Evolutionary conservation across 2,888 invertebrate genomes (phyloP).

Genomic region (Orthonychiurus folsomi): DNA sequence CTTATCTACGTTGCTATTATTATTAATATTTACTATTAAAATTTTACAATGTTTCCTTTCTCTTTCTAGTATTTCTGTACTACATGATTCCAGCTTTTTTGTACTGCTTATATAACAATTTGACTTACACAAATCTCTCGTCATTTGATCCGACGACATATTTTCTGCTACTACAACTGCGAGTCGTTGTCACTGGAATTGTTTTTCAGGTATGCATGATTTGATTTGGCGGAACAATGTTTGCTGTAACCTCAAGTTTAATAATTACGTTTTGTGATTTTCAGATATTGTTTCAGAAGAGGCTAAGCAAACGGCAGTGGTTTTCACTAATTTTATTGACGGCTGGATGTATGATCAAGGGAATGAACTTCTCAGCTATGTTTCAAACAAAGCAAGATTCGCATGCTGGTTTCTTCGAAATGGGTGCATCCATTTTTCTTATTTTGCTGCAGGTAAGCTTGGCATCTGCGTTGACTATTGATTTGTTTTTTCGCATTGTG

Average conservation of each 20-base stretch:
- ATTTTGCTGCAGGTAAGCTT: slow-evolving; percentile 47
- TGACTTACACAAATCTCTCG: slow-evolving; percentile 81
- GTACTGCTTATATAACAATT: slow-evolving; percentile 90
- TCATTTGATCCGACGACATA: slow-evolving; percentile 92
- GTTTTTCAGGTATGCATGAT: slow-evolving; percentile 67
- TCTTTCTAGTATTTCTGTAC: slow-evolving; percentile 53
- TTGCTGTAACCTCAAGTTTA: slow-evolving; percentile 5
- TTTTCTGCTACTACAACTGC: slow-evolving; percentile 75
- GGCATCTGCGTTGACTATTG: not conserved
- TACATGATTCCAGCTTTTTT: slow-evolving; percentile 85
- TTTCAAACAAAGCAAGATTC: slow-evolving; percentile 16
- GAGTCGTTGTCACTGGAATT: slow-evolving; percentile 85
- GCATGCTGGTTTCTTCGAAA: not conserved
- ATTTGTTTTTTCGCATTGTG: not conserved
- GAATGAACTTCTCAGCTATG: slow-evolving; percentile 53
- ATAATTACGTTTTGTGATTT: slow-evolving; percentile 19
- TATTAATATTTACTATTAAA: slow-evolving; percentile 6
- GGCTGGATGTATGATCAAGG: slow-evolving; percentile 82
- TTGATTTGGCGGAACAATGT: not conserved
- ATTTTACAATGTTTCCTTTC: no score
- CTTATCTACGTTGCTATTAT: slow-evolving; percentile 5
- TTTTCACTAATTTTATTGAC: slow-evolving; percentile 76
- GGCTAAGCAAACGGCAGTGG: slow-evolving; percentile 75
- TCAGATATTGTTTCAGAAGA: slow-evolving; percentile 76
- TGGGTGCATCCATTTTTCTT: slow-evolving; percentile 40